These are phyloP conservation scores for Nyctibius grandis DNA, from an alignment of 2,797 vertebrate genomes.

Conservation along the genomic window DNA sequence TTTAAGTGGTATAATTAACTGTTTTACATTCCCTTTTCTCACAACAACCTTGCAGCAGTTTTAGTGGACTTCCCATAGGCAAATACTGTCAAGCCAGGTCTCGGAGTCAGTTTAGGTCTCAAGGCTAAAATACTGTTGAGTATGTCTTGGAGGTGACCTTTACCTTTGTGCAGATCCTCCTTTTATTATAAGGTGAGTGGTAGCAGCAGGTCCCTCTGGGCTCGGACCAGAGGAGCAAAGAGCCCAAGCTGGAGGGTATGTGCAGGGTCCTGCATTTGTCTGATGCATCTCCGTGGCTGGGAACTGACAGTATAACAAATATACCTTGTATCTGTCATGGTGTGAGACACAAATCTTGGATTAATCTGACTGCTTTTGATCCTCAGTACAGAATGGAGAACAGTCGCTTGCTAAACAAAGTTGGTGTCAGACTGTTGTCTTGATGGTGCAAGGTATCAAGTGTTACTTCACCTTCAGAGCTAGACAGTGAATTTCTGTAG, in stretches of 20 bases:
- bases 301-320: not conserved
- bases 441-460: not conserved
- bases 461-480: not conserved
- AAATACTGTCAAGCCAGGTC: not conserved
- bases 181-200: not conserved
- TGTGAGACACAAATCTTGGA: not conserved
- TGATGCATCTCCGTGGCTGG: not conserved
- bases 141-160: not conserved
- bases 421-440: not conserved
- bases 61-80: not conserved
- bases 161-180: not conserved
- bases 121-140: not conserved
- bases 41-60: not conserved
- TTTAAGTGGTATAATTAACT: conserved; percentile 34
- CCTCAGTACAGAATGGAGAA: not conserved
- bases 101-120: not conserved
- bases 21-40: not conserved
- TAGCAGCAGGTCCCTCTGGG: not conserved
- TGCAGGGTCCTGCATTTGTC: not conserved
- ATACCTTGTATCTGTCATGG: not conserved
- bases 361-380: not conserved
- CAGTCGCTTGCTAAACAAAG: not conserved
- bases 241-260: not conserved
- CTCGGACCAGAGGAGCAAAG: rapidly evolving
- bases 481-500: not conserved